Evolutionary conservation across 1,140 invertebrate species (phyloP).

Genomic region (Drosophila kepulauana): DNA sequence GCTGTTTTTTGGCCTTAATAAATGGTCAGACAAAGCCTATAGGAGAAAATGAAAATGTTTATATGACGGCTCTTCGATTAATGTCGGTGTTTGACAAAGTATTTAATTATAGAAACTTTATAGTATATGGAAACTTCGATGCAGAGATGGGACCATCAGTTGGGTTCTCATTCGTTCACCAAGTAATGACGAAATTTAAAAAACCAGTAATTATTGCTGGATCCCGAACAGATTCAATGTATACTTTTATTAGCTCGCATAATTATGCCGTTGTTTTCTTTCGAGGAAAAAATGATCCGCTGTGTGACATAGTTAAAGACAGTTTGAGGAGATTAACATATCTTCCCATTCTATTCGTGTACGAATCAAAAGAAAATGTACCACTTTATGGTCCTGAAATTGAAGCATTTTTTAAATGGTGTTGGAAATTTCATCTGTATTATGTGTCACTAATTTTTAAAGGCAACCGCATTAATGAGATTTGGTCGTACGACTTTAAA

Average conservation of each 20-base stretch:
- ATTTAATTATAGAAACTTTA: background rate
- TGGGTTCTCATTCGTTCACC: background rate
- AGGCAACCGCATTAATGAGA: background rate
- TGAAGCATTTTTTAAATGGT: constrained; percentile 10
- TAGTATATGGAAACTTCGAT: background rate
- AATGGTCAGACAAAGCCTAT: constrained; percentile 3
- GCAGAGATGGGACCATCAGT: background rate
- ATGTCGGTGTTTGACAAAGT: background rate
- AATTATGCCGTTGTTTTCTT: constrained; percentile 7
- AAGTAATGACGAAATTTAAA: background rate
- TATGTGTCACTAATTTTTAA: background rate
- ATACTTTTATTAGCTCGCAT: background rate
- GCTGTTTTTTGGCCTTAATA: background rate
- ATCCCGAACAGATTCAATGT: background rate
- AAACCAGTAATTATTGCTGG: constrained; percentile 11
- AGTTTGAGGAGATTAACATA: background rate
- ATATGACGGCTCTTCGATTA: background rate
- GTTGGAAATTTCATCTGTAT: background rate
- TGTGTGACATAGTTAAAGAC: too few relatives aligned
- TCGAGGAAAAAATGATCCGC: background rate
- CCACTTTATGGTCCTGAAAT: too few relatives aligned
- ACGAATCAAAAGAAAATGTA: background rate
- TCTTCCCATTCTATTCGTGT: background rate
- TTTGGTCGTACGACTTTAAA: background rate
- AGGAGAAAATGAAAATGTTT: background rate